Evolutionary conservation across 1,140 invertebrate species (phyloP).

Genomic region (Araneus ventricosus): DNA sequence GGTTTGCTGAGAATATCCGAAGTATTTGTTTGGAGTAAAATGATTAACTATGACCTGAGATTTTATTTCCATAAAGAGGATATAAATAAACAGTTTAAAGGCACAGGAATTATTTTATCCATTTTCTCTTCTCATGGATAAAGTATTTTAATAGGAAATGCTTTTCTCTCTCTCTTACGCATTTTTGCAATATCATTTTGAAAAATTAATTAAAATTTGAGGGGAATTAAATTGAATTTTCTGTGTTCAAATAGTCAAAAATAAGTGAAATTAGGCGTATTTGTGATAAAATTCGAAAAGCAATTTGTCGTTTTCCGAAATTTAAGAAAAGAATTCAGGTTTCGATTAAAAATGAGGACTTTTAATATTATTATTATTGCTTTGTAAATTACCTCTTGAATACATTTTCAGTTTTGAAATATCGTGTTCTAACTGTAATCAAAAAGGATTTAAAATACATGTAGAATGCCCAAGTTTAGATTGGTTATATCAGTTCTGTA

Average conservation of each 20-base stretch:
- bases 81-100: no score
- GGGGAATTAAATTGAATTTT: neutral
- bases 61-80: no score
- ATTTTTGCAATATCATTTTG: neutral
- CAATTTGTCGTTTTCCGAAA: neutral
- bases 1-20: neutral
- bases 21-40: neutral
- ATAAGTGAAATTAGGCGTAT: neutral
- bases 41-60: no score
- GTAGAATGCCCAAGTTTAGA: no score
- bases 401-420: no score
- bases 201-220: slow-evolving; percentile 6
- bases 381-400: no score
- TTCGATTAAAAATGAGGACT: neutral
- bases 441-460: no score
- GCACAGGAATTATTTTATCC: no score
- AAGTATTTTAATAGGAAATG: neutral
- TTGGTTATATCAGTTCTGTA: no score
- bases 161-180: neutral
- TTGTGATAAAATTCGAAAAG: neutral
- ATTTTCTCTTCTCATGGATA: neutral
- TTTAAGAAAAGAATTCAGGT: neutral
- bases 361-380: no score
- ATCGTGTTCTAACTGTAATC: no score
- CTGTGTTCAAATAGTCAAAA: neutral